These are phyloP conservation scores for Pharmacophagus antenor DNA, from an alignment of 2,888 invertebrate genomes.

Conservation along the genomic window DNA sequence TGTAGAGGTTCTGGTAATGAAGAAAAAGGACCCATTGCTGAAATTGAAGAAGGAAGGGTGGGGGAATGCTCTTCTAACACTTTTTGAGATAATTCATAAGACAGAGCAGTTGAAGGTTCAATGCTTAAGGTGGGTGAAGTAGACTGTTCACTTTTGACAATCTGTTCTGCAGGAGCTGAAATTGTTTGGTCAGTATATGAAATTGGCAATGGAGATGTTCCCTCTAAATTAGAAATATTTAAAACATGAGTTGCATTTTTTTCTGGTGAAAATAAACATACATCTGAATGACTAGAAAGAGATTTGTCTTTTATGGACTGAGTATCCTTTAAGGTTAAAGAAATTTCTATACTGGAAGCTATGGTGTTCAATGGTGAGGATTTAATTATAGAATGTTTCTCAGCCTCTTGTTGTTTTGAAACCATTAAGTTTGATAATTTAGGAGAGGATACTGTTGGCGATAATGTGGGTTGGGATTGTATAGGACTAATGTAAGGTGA, in stretches of 20 bases:
- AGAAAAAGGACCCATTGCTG: not conserved
- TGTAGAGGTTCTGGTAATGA: not conserved
- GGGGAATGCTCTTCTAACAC: not conserved
- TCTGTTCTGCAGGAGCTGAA: not conserved
- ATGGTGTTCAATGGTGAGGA: not conserved
- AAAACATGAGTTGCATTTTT: not conserved
- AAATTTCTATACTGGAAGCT: slow-evolving; percentile 1
- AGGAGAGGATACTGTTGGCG: not conserved
- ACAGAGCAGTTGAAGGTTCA: slow-evolving; percentile 47
- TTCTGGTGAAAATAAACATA: slow-evolving; percentile 23
- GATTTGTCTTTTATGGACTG: slow-evolving; percentile 27
- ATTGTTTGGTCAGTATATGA: slow-evolving; percentile 48
- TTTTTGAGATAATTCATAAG: slow-evolving; percentile 30
- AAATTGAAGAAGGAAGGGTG: not conserved
- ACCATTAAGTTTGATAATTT: slow-evolving; percentile 7
- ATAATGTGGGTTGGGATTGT: slow-evolving; percentile 36
- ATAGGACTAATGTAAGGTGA: slow-evolving; percentile 21
- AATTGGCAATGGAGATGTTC: slow-evolving; percentile 49
- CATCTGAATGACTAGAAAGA: slow-evolving; percentile 51
- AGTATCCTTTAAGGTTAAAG: not conserved
- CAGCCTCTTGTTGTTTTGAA: not conserved
- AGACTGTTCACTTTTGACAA: slow-evolving; percentile 1
- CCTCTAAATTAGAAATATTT: slow-evolving; percentile 26
- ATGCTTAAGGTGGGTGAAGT: slow-evolving; percentile 48
- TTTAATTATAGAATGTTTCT: not conserved